These are phyloP conservation scores for Eurytoma adleriae DNA, from an alignment of 2,888 invertebrate genomes.

Conservation along the genomic window DNA sequence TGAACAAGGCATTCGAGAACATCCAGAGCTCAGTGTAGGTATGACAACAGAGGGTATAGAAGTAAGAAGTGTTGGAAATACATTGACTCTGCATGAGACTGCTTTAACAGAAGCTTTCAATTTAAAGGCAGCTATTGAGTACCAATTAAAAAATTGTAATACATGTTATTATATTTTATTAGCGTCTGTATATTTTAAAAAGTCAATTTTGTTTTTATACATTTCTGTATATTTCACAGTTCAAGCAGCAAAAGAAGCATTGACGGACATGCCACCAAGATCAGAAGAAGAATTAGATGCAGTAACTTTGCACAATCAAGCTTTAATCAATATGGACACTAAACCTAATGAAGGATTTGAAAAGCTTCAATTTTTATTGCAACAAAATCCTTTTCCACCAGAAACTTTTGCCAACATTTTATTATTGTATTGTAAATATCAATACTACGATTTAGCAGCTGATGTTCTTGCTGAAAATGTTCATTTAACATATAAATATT, in stretches of 20 bases:
- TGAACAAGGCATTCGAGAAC: constrained; percentile 95
- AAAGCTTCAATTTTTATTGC: constrained; percentile 93
- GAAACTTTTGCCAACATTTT: constrained; percentile 98
- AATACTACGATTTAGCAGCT: constrained; percentile 97
- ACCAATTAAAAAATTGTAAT: constrained; percentile 89
- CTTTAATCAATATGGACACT: constrained; percentile 91
- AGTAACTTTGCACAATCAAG: constrained; percentile 98
- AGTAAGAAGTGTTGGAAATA: constrained; percentile 97
- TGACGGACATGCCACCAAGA: constrained; percentile 93
- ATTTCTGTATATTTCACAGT: constrained; percentile 75
- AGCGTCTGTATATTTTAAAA: neutral
- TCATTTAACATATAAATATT: constrained; percentile 95
- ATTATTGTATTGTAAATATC: constrained; percentile 96
- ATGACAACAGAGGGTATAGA: constrained; percentile 96
- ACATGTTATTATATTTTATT: neutral
- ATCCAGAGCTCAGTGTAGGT: constrained; percentile 97
- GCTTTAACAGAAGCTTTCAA: constrained; percentile 99
- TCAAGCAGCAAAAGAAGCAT: constrained; percentile 90
- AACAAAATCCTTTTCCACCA: constrained; percentile 97
- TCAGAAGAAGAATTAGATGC: constrained; percentile 98
- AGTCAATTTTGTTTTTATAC: constrained; percentile 8
- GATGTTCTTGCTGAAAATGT: constrained; percentile 98
- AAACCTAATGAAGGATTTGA: constrained; percentile 96
- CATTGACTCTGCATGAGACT: constrained; percentile 94
- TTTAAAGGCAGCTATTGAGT: constrained; percentile 98